A percentile compares a stretch with the other conserved stretches of the same genome.
phyloP scores from a whole-genome alignment of 2,113 vertebrate genomes.

The Parotia lawesii region DNA sequence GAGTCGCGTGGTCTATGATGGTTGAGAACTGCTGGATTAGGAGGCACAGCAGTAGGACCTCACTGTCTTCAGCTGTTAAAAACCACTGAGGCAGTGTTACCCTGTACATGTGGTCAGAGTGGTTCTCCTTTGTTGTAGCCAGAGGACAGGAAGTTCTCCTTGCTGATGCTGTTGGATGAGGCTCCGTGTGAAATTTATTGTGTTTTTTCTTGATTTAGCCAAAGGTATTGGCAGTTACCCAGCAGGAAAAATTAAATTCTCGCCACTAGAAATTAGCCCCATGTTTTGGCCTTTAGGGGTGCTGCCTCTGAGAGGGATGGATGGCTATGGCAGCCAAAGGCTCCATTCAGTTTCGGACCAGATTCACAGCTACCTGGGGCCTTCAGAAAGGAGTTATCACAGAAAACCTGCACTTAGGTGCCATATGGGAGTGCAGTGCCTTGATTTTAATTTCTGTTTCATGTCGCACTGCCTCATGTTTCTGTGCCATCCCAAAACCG shows the following conservation, averaged over 20 bases:
- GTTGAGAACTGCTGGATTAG: neutral
- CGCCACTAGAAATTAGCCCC: neutral
- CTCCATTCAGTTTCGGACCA: neutral
- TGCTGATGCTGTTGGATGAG: neutral
- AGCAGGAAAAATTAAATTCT: neutral
- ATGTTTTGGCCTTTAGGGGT: neutral
- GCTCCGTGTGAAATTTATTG: neutral
- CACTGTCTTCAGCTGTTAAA: neutral
- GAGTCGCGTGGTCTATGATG: accelerated
- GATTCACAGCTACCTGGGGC: neutral
- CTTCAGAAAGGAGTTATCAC: neutral
- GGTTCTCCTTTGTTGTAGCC: neutral
- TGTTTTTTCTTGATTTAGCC: neutral
- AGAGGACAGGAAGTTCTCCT: neutral
- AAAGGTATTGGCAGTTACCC: neutral
- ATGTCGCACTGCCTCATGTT: neutral
- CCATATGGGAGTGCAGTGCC: neutral
- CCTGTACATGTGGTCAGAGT: neutral
- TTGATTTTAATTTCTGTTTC: neutral
- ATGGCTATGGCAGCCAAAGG: neutral
- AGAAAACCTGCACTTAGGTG: neutral
- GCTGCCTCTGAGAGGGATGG: neutral
- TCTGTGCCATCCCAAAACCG: neutral
- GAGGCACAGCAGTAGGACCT: neutral
- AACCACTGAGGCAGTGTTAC: neutral